Evolutionary conservation across 2,888 invertebrate genomes (phyloP).

Genomic region (Micoletzkya japonica): DNA sequence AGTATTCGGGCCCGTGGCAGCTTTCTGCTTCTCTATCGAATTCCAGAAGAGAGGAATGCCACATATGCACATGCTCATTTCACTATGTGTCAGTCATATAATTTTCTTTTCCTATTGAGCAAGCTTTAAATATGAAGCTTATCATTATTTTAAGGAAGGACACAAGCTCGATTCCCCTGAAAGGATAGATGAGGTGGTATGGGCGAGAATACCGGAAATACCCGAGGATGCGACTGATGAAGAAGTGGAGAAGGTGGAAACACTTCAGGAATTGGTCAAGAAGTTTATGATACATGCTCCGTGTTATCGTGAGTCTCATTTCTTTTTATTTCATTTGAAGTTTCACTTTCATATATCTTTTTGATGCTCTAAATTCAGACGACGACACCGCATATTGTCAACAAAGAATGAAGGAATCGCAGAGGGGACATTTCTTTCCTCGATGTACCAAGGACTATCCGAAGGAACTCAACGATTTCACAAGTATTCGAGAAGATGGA

Average conservation of each 20-base stretch:
- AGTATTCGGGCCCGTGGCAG: not conserved
- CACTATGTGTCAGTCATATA: not conserved
- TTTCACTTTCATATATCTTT: too few species aligned
- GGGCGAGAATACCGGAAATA: not conserved
- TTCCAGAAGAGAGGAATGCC: conserved; percentile 9
- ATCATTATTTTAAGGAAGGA: not conserved
- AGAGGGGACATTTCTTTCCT: not conserved
- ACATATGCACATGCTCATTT: not conserved
- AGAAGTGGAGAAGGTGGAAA: not conserved
- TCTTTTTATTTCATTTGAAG: too few species aligned
- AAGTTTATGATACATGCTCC: not conserved
- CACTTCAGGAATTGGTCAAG: not conserved
- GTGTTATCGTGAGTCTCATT: not conserved
- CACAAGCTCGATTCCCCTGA: not conserved
- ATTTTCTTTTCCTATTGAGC: not conserved
- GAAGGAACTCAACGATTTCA: conserved; percentile 1
- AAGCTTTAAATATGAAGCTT: not conserved
- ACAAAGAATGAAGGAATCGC: not conserved
- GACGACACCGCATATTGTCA: not conserved
- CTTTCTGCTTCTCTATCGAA: not conserved
- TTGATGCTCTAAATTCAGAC: not conserved
- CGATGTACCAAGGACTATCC: not conserved
- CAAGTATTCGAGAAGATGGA: not conserved
- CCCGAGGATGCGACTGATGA: not conserved
- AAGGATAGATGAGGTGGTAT: not conserved